These are phyloP conservation scores for Ichneumoninae sp. DNA, from an alignment of 2,888 invertebrate species.

Conservation along the genomic window DNA sequence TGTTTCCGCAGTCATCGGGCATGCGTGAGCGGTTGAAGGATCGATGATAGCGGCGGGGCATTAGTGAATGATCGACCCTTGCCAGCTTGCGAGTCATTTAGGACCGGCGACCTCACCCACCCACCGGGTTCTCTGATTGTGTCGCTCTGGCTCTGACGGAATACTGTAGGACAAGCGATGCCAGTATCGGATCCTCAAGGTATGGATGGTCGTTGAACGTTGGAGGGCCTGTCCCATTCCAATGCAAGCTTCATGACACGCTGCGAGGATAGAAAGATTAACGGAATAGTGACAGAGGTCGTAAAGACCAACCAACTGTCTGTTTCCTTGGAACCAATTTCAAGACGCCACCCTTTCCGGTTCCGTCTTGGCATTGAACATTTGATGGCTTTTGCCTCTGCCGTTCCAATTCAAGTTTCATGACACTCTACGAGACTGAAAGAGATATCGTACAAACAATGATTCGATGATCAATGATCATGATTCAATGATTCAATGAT, in stretches of 20 bases:
- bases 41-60: not conserved
- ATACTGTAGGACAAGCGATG: not conserved
- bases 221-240: not conserved
- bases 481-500: too few species aligned
- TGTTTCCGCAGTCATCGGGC: slow-evolving; percentile 37
- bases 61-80: not conserved
- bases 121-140: not conserved
- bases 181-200: not conserved
- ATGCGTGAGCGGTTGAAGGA: not conserved
- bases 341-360: slow-evolving; percentile 26
- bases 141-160: not conserved
- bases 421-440: too few species aligned
- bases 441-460: too few species aligned
- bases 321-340: slow-evolving; percentile 44
- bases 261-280: not conserved
- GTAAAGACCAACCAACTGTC: not conserved
- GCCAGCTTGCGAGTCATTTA: not conserved
- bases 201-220: not conserved
- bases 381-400: too few species aligned
- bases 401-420: too few species aligned
- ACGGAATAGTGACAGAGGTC: too few species aligned
- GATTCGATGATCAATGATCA: too few species aligned
- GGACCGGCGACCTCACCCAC: not conserved
- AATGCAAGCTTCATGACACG: not conserved
- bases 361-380: too few species aligned